These are phyloP conservation scores for Anguilla marmorata DNA, from an alignment of 2,797 vertebrate genomes.

Conservation along the genomic window DNA sequence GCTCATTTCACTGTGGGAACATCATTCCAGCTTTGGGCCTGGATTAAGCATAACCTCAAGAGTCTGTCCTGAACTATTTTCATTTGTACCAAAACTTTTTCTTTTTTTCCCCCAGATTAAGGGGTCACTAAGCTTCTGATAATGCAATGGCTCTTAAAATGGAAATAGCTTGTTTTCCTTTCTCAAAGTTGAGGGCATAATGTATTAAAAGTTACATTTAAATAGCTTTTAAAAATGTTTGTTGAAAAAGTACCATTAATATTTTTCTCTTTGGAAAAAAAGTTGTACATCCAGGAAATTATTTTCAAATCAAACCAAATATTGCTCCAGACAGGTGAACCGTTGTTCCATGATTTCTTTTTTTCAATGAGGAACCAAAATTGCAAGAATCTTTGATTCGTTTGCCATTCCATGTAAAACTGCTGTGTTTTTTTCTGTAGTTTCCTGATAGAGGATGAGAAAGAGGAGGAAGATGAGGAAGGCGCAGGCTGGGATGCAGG, in stretches of 20 bases:
- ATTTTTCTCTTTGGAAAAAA: neutral
- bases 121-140: neutral
- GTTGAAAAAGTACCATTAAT: neutral
- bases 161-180: neutral
- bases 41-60: neutral
- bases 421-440: slow-evolving; percentile 33
- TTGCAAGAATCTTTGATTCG: neutral
- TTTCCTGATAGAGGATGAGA: slow-evolving; percentile 48
- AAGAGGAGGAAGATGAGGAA: slow-evolving; percentile 44
- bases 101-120: neutral
- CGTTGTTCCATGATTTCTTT: neutral
- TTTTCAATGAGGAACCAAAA: neutral
- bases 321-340: slow-evolving; percentile 25
- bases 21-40: neutral
- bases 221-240: neutral
- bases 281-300: slow-evolving; percentile 39
- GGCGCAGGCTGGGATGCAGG: slow-evolving; percentile 37
- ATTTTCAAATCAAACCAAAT: slow-evolving; percentile 24
- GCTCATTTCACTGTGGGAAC: neutral
- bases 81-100: neutral
- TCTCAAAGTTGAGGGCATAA: neutral
- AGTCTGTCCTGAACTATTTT: neutral
- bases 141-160: neutral
- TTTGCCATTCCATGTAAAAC: slow-evolving; percentile 50
- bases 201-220: neutral